phyloP scores from a whole-genome alignment of 2,797 vertebrate genomes.

The Peromyscus attwateri region DNA sequence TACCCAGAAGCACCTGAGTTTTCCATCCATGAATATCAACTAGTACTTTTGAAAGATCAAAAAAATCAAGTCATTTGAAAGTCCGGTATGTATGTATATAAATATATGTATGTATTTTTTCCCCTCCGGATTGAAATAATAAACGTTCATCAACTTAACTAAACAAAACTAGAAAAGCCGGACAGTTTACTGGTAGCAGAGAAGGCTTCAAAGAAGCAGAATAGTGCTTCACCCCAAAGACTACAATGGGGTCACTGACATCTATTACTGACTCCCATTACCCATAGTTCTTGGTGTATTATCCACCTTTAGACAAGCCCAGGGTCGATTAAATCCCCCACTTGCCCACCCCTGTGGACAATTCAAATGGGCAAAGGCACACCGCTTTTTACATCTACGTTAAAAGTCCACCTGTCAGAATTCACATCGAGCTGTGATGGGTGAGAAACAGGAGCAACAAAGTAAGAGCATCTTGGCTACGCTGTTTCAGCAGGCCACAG shows the following conservation, averaged over 20 bases:
- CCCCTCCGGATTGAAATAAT: constrained; percentile 24
- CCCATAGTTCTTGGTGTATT: not conserved
- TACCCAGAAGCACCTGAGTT: not conserved
- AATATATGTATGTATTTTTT: not conserved
- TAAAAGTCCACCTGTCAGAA: not conserved
- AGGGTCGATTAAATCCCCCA: not conserved
- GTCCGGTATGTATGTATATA: not conserved
- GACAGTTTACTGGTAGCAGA: not conserved
- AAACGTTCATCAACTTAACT: not conserved
- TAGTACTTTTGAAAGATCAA: constrained; percentile 21
- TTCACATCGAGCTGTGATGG: not conserved
- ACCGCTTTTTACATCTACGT: not conserved
- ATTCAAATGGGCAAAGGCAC: not conserved
- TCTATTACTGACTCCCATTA: not conserved
- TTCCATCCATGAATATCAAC: not conserved
- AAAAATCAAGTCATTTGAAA: constrained; percentile 11
- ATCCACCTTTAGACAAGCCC: not conserved
- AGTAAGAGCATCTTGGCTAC: not conserved
- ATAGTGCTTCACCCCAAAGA: not conserved
- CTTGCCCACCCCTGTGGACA: not conserved
- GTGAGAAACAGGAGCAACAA: no score
- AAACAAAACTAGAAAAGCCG: not conserved
- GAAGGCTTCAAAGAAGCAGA: not conserved
- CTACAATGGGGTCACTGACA: not conserved
- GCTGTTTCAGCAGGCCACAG: not conserved